A percentile compares a stretch with the other conserved stretches of the same genome.
These are phyloP conservation scores for Eupithecia abbreviata DNA, from an alignment of 2,888 invertebrate genomes.

Conservation along the genomic window DNA sequence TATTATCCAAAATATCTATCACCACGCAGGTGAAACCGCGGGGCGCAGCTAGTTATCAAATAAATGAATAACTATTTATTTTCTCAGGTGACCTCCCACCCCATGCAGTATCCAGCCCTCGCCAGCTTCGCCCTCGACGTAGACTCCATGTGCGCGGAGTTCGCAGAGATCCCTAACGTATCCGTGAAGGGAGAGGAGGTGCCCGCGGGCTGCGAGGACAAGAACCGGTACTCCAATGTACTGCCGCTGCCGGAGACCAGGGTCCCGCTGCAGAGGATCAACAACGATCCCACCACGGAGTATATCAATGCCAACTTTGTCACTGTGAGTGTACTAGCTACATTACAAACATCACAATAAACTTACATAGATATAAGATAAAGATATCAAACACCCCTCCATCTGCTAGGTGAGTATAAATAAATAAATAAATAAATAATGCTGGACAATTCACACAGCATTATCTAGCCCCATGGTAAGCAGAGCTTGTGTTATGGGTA, in stretches of 20 bases:
- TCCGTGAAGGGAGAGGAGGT: constrained; percentile 91
- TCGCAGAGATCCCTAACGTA: constrained; percentile 91
- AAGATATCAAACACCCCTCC: too few relatives aligned
- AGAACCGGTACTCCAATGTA: constrained; percentile 97
- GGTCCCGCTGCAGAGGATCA: constrained; percentile 88
- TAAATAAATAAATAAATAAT: too few relatives aligned
- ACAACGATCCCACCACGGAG: constrained; percentile 90
- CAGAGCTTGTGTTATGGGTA: too few relatives aligned
- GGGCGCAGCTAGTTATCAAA: too few relatives aligned
- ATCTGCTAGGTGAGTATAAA: too few relatives aligned
- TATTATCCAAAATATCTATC: too few relatives aligned
- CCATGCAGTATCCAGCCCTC: constrained; percentile 90
- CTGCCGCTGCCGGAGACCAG: constrained; percentile 96
- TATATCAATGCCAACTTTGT: constrained; percentile 98
- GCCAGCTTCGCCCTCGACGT: constrained; percentile 88
- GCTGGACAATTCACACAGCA: too few relatives aligned
- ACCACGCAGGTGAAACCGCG: too few relatives aligned
- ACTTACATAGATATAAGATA: too few relatives aligned
- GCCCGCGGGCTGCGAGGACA: constrained; percentile 93
- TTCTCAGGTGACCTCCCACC: constrained; percentile 86
- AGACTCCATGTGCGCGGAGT: constrained; percentile 91
- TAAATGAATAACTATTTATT: neutral
- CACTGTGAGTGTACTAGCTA: constrained; percentile 85
- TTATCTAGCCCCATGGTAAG: too few relatives aligned
- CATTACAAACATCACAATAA: too few relatives aligned